Evolutionary conservation across 2,888 invertebrate genomes (phyloP).

Genomic region (Pterostichus niger): DNA sequence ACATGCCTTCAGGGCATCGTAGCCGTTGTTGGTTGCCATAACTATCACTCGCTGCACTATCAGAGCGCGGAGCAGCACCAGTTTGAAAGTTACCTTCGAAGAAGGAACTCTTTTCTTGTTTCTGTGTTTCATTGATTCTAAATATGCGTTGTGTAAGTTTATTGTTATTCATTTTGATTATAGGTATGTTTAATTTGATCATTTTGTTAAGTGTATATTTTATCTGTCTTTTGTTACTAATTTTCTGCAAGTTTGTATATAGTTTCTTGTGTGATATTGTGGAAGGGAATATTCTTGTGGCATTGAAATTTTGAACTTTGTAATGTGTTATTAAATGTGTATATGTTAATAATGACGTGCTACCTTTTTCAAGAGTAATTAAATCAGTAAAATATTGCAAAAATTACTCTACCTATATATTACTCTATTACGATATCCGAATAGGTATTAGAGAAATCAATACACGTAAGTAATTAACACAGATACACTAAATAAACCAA

Average conservation of each 20-base stretch:
- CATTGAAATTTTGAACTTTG: constrained; percentile 41
- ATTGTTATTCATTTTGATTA: constrained; percentile 51
- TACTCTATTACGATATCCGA: no score
- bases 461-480: no score
- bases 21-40: constrained; percentile 18
- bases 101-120: constrained; percentile 28
- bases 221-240: constrained; percentile 26
- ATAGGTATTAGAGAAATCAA: no score
- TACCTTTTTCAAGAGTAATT: no score
- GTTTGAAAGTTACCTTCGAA: constrained; percentile 57
- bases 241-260: constrained; percentile 24
- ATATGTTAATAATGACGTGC: background rate
- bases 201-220: constrained; percentile 20
- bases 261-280: background rate
- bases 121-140: constrained; percentile 15
- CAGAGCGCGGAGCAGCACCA: constrained; percentile 21
- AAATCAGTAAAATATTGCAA: no score
- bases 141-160: constrained; percentile 51
- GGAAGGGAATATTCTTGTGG: constrained; percentile 16
- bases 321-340: constrained; percentile 17
- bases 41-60: constrained; percentile 45
- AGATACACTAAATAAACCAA: no score
- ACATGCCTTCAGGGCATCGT: constrained; percentile 40
- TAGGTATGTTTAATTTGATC: constrained; percentile 46
- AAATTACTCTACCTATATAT: no score